phyloP scores from a whole-genome alignment of 2,888 invertebrate genomes.

The Stegophylla sp. region DNA sequence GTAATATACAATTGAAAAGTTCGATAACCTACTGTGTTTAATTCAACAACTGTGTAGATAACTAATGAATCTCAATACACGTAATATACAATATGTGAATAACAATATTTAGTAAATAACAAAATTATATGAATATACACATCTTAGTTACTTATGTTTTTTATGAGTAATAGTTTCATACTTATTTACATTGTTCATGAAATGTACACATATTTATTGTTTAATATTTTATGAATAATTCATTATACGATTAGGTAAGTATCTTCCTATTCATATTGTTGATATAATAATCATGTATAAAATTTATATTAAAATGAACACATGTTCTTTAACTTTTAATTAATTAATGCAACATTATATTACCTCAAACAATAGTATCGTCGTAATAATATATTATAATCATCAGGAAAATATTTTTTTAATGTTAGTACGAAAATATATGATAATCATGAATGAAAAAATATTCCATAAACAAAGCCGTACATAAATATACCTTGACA shows the following conservation, averaged over 20 bases:
- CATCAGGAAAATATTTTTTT: background rate
- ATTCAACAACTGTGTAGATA: too few relatives aligned
- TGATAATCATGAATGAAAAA: background rate
- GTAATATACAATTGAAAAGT: too few relatives aligned
- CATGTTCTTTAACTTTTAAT: background rate
- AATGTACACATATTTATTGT: too few relatives aligned
- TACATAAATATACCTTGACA: background rate
- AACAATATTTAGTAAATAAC: too few relatives aligned
- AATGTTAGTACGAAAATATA: background rate
- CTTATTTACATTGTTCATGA: too few relatives aligned
- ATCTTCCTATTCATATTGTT: background rate
- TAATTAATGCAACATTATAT: background rate
- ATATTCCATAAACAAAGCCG: background rate
- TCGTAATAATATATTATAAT: background rate
- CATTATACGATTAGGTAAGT: background rate
- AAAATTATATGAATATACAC: too few relatives aligned
- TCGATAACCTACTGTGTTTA: too few relatives aligned
- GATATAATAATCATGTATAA: background rate
- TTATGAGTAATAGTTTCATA: too few relatives aligned
- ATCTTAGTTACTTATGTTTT: too few relatives aligned
- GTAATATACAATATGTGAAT: too few relatives aligned
- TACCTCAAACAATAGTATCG: background rate
- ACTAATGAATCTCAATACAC: too few relatives aligned
- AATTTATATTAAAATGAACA: background rate
- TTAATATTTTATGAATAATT: slow-evolving; percentile 15